A percentile compares a stretch with the other conserved stretches of the same genome.
phyloP scores from a whole-genome alignment of 2,113 vertebrate species.

The Ptychochromis oligacanthus region DNA sequence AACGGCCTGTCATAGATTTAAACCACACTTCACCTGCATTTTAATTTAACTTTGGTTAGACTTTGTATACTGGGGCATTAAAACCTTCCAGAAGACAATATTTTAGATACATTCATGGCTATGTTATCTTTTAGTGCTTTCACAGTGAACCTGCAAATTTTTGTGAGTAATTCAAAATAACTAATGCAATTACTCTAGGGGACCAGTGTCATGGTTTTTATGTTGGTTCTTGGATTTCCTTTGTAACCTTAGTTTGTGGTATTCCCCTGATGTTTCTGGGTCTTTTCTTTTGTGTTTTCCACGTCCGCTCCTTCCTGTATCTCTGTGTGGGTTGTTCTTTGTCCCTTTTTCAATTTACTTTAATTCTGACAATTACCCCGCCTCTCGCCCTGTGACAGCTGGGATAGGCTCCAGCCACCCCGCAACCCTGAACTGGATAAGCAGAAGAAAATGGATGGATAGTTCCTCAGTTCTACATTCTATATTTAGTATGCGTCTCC shows the following conservation, averaged over 20 bases:
- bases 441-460: too few species aligned
- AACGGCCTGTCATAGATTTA: background rate
- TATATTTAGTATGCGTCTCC: too few species aligned
- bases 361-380: background rate
- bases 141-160: background rate
- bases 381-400: background rate
- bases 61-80: background rate
- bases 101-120: background rate
- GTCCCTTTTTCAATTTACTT: background rate
- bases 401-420: too few species aligned
- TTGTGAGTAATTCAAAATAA: background rate
- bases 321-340: background rate
- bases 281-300: background rate
- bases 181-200: background rate
- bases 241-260: background rate
- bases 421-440: too few species aligned
- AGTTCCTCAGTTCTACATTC: too few species aligned
- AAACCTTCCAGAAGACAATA: background rate
- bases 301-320: background rate
- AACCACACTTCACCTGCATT: background rate
- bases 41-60: background rate
- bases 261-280: background rate
- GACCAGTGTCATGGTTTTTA: fast-evolving
- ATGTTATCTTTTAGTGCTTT: background rate
- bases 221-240: background rate